Conservation (phyloP, 1,140 invertebrate species). For the Myzus persicae region DNA sequence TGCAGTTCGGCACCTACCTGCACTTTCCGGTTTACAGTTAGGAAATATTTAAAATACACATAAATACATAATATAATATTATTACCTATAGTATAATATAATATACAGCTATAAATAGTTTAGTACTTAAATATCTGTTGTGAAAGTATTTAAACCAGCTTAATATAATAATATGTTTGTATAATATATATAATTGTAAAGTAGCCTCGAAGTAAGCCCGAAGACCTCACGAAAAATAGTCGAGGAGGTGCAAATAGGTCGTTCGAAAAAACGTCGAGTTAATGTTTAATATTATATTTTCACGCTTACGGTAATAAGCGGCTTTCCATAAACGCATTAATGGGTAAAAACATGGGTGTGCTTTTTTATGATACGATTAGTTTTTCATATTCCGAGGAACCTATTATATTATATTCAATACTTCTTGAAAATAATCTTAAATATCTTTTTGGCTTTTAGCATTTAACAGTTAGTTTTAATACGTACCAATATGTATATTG, state of each 20-base stretch:
- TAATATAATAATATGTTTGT: background rate
- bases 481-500: background rate
- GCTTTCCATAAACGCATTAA: background rate
- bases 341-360: background rate
- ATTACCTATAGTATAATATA: background rate
- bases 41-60: background rate
- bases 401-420: background rate
- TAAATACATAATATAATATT: too few relatives aligned
- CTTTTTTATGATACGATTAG: background rate
- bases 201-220: too few relatives aligned
- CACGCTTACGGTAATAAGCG: too few relatives aligned
- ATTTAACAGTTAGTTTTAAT: background rate
- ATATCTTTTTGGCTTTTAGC: background rate
- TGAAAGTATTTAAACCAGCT: background rate
- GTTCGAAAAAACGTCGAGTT: background rate
- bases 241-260: background rate
- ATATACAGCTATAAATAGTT: background rate
- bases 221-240: background rate
- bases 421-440: background rate
- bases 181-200: background rate
- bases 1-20: background rate
- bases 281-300: background rate
- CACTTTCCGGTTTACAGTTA: background rate
- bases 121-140: background rate
- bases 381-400: background rate